Evolutionary conservation across 2,113 vertebrate species (phyloP).

Genomic region (Malurus melanocephalus): DNA sequence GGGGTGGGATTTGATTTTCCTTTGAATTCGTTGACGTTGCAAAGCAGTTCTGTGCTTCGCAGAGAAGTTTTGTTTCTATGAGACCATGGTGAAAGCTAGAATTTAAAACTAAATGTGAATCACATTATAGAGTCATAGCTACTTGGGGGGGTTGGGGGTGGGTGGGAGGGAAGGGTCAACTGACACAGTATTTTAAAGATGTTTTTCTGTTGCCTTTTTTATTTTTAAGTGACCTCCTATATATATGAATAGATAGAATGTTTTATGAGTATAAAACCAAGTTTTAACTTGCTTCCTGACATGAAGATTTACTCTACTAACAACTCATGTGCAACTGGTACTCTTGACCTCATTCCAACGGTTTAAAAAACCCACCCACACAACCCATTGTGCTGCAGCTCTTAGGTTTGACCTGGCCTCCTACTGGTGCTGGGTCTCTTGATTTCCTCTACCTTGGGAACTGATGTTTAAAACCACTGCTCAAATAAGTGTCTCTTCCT

Average conservation of each 20-base stretch:
- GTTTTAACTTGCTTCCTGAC: conserved; percentile 64
- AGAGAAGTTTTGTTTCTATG: conserved; percentile 61
- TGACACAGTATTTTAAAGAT: conserved; percentile 70
- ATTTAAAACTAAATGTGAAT: conserved; percentile 67
- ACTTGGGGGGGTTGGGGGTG: background rate
- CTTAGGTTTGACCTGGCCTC: conserved; percentile 65
- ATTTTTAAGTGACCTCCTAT: conserved; percentile 73
- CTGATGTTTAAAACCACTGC: conserved; percentile 64
- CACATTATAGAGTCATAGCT: conserved; percentile 57
- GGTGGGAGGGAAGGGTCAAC: conserved; percentile 23
- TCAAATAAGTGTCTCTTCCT: conserved; percentile 64
- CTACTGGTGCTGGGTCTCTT: conserved; percentile 36
- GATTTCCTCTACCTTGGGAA: conserved; percentile 53
- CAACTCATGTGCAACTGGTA: conserved; percentile 73
- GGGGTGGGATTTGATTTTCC: background rate
- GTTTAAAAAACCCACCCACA: conserved; percentile 52
- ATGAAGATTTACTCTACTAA: conserved; percentile 65
- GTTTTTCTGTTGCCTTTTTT: conserved; percentile 71
- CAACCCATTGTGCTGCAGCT: conserved; percentile 52
- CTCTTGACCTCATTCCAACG: conserved; percentile 71
- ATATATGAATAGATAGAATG: conserved; percentile 66
- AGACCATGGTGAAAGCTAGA: conserved; percentile 66
- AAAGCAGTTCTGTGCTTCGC: conserved; percentile 62
- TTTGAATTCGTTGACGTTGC: conserved; percentile 57
- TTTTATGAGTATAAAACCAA: conserved; percentile 63